These are phyloP conservation scores for Botia kubotai DNA, from an alignment of 2,797 vertebrate species.

Conservation along the genomic window DNA sequence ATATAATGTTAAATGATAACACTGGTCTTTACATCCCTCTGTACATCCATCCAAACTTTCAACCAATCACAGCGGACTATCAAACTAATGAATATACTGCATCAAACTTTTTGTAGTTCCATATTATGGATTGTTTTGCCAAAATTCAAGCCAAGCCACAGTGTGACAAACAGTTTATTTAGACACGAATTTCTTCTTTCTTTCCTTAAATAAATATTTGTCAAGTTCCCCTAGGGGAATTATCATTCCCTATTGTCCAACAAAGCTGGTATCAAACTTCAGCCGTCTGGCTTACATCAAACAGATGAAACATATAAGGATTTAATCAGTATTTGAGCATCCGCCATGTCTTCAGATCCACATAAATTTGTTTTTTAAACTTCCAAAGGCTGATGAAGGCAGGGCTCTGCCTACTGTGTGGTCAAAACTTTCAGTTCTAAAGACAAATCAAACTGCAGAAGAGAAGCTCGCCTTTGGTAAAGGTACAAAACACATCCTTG, in stretches of 20 bases:
- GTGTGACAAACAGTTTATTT: conserved; percentile 26
- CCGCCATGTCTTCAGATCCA: not conserved
- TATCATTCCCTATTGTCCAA: conserved; percentile 22
- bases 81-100: not conserved
- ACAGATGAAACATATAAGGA: not conserved
- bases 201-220: conserved; percentile 49
- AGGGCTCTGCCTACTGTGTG: conserved; percentile 13
- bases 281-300: conserved; percentile 12
- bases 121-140: conserved; percentile 26
- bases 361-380: conserved; percentile 41
- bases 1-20: too few species aligned
- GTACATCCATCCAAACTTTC: too few species aligned
- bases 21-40: too few species aligned
- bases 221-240: conserved; percentile 26
- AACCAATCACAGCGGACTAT: not conserved
- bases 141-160: conserved; percentile 23
- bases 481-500: conserved; percentile 33
- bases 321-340: conserved; percentile 9
- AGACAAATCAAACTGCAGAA: conserved; percentile 34
- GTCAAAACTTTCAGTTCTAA: conserved; percentile 25
- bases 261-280: conserved; percentile 27
- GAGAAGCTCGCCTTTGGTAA: conserved; percentile 38
- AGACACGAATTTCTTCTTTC: conserved; percentile 34
- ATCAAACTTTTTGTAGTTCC: conserved; percentile 7
- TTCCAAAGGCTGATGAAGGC: conserved; percentile 37